phyloP scores from a whole-genome alignment of 2,113 vertebrate species.

The Ochotona princeps region DNA sequence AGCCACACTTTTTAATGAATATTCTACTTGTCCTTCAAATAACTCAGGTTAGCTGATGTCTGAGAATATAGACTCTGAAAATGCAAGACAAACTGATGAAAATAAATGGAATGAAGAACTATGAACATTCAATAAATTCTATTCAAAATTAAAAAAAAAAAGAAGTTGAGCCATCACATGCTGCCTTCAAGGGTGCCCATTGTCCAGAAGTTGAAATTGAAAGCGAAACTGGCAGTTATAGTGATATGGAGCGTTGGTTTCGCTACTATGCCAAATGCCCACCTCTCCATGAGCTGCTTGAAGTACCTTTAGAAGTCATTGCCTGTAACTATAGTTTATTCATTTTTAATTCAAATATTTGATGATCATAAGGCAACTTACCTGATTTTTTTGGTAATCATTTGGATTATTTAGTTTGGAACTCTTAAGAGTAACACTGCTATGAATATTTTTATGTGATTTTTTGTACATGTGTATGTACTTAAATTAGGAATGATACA shows the following conservation, averaged over 20 bases:
- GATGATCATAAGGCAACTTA: too few species aligned
- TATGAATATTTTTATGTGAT: not conserved
- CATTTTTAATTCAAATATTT: too few species aligned
- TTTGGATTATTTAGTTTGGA: not conserved
- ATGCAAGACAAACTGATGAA: not conserved
- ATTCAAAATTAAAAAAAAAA: not conserved
- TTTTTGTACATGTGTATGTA: not conserved
- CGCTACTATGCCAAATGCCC: too few species aligned
- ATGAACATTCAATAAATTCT: not conserved
- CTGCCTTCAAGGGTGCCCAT: too few species aligned
- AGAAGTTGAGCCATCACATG: too few species aligned
- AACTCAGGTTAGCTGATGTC: not conserved
- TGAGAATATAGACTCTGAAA: not conserved
- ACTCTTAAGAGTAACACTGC: not conserved
- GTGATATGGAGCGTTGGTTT: too few species aligned
- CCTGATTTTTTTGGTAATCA: not conserved
- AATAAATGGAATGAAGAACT: not conserved
- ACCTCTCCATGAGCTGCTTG: too few species aligned
- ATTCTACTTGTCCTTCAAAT: too few species aligned
- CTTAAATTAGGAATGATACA: constrained; percentile 3
- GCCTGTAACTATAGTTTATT: too few species aligned
- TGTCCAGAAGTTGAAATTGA: too few species aligned
- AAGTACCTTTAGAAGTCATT: too few species aligned
- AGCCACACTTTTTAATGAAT: not conserved
- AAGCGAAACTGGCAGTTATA: too few species aligned